phyloP scores from a whole-genome alignment of 30 jellyfish, hydroid and myxozoan species.

The Aurelia aurita complex sp. Pacific region DNA sequence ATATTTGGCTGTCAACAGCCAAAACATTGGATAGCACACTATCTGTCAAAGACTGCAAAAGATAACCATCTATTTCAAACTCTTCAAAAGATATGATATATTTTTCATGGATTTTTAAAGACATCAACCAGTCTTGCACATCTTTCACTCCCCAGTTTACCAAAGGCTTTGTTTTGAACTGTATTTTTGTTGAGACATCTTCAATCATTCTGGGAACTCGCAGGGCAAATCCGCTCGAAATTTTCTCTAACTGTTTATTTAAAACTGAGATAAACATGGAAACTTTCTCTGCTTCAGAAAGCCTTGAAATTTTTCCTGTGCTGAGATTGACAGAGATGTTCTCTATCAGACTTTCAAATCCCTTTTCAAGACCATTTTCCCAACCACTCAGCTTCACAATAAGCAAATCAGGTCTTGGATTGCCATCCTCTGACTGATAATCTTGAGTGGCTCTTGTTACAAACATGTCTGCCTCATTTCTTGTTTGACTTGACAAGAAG shows the following conservation, averaged over 20 bases:
- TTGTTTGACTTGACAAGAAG: slow-evolving; percentile 37
- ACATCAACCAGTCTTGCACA: slow-evolving; percentile 63
- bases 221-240: slow-evolving; percentile 27
- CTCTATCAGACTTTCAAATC: slow-evolving; percentile 1
- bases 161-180: slow-evolving; percentile 32
- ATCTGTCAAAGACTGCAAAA: slow-evolving; percentile 38
- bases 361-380: slow-evolving; percentile 17
- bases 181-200: neutral
- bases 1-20: slow-evolving; percentile 65
- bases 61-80: slow-evolving; percentile 62
- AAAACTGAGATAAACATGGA: slow-evolving; percentile 41
- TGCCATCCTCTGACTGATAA: neutral
- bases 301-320: slow-evolving; percentile 38
- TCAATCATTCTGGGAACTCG: slow-evolving; percentile 38
- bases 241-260: slow-evolving; percentile 33
- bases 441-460: neutral
- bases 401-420: neutral
- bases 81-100: slow-evolving; percentile 62
- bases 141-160: slow-evolving; percentile 48
- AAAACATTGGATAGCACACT: slow-evolving; percentile 27
- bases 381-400: slow-evolving; percentile 11
- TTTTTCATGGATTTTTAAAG: slow-evolving; percentile 50
- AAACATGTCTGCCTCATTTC: slow-evolving; percentile 47
- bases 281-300: slow-evolving; percentile 70
- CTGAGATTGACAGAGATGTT: slow-evolving; percentile 39